Percentiles rank a stretch among this genome's conserved stretches.
These are phyloP conservation scores for Lysandra coridon DNA, from an alignment of 2,888 invertebrate species.

Conservation along the genomic window DNA sequence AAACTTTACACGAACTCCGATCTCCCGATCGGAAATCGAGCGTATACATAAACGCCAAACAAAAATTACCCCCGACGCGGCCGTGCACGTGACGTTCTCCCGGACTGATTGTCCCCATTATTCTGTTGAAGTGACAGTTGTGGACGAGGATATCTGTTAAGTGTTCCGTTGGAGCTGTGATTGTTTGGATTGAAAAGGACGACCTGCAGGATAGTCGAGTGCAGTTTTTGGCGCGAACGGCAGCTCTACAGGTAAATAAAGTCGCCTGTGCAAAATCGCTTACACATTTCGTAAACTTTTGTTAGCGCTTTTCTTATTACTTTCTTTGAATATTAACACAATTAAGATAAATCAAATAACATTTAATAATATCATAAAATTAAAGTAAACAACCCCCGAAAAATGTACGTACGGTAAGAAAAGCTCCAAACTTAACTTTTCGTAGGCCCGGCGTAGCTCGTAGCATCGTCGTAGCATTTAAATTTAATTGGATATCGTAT, in stretches of 20 bases:
- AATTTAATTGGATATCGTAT: background rate
- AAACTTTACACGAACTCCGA: constrained; percentile 72
- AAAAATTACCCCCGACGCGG: background rate
- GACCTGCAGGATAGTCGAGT: constrained; percentile 34
- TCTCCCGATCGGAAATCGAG: constrained; percentile 36
- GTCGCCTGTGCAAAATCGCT: background rate
- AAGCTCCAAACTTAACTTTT: constrained; percentile 1
- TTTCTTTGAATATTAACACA: background rate
- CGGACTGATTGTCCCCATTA: constrained; percentile 15
- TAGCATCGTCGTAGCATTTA: background rate
- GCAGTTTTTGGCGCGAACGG: constrained; percentile 30
- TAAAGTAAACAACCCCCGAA: background rate
- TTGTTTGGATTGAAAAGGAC: constrained; percentile 48
- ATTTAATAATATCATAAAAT: background rate
- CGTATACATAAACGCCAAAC: background rate
- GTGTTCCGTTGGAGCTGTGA: constrained; percentile 61
- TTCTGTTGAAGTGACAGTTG: constrained; percentile 58
- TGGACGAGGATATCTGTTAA: constrained; percentile 54
- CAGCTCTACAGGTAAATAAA: constrained; percentile 15
- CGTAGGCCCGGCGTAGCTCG: constrained; percentile 12
- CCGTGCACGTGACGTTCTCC: constrained; percentile 2
- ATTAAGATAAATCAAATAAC: background rate
- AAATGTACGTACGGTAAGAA: background rate
- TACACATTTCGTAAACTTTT: background rate
- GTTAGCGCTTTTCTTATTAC: background rate